phyloP scores from a whole-genome alignment of 2,113 vertebrate species.

The Columba janthina region DNA sequence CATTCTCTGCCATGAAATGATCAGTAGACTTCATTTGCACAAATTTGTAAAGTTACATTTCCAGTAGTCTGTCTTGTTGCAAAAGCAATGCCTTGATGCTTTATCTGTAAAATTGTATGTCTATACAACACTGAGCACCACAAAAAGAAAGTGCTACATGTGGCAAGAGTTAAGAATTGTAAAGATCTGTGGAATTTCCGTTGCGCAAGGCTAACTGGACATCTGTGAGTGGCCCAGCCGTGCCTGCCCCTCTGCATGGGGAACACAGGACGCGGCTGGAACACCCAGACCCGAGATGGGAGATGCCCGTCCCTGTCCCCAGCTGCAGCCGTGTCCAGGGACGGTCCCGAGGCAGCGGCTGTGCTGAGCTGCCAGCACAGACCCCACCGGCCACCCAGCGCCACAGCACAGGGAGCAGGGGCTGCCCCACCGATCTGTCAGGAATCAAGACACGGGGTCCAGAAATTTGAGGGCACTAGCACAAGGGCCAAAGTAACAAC shows the following conservation, averaged over 20 bases:
- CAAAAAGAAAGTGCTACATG: neutral
- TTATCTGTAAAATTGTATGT: neutral
- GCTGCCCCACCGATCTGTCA: neutral
- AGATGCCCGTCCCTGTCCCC: neutral
- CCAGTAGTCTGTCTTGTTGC: neutral
- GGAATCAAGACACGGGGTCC: neutral
- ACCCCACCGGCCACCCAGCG: neutral
- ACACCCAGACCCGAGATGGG: neutral
- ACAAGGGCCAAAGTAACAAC: neutral
- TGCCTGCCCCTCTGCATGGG: neutral
- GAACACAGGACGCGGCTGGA: neutral
- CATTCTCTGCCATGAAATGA: neutral
- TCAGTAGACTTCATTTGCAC: neutral
- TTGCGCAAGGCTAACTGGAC: neutral
- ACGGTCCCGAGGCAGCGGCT: neutral
- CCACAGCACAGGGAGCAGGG: no score
- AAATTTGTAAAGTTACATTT: neutral
- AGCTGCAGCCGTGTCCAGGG: neutral
- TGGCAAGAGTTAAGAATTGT: neutral
- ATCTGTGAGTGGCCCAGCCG: rapidly evolving
- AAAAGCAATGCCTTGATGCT: neutral
- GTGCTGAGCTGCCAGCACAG: neutral
- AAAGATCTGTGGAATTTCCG: neutral
- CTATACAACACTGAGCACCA: neutral
- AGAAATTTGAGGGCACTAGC: neutral